phyloP scores from a whole-genome alignment of 2,113 vertebrate genomes.

The Malurus alboscapulatus region DNA sequence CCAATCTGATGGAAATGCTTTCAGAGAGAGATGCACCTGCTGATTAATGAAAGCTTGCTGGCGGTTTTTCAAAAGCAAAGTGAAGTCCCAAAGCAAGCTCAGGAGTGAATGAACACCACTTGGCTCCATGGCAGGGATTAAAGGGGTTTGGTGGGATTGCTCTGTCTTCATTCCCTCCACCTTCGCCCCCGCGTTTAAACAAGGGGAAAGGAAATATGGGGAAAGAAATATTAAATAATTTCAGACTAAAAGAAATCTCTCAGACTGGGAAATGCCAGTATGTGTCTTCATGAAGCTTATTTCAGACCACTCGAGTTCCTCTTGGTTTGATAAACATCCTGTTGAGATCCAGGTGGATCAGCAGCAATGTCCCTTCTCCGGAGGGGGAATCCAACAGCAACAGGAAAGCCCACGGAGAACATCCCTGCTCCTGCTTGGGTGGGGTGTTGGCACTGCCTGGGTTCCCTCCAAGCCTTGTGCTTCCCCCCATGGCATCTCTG shows the following conservation, averaged over 20 bases:
- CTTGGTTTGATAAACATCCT: neutral
- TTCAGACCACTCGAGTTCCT: neutral
- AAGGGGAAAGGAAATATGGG: neutral
- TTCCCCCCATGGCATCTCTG: neutral
- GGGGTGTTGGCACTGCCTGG: neutral
- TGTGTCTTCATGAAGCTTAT: neutral
- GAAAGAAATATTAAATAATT: neutral
- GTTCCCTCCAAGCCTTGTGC: neutral
- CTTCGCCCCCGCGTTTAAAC: neutral
- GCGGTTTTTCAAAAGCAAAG: neutral
- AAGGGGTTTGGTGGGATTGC: neutral
- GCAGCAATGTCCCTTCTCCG: neutral
- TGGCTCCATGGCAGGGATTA: neutral
- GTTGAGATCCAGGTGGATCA: neutral
- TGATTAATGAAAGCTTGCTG: neutral
- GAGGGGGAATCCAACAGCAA: neutral
- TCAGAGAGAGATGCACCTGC: neutral
- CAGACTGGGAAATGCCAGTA: neutral
- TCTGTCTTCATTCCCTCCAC: neutral
- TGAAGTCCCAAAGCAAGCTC: neutral
- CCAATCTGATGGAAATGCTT: neutral
- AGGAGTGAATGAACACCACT: neutral
- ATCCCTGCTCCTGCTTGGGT: rapidly evolving
- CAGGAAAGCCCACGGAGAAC: neutral
- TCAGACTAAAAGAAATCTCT: neutral